Conservation (phyloP, 2,888 invertebrate species). For the Drosophila eohydei region DNA sequence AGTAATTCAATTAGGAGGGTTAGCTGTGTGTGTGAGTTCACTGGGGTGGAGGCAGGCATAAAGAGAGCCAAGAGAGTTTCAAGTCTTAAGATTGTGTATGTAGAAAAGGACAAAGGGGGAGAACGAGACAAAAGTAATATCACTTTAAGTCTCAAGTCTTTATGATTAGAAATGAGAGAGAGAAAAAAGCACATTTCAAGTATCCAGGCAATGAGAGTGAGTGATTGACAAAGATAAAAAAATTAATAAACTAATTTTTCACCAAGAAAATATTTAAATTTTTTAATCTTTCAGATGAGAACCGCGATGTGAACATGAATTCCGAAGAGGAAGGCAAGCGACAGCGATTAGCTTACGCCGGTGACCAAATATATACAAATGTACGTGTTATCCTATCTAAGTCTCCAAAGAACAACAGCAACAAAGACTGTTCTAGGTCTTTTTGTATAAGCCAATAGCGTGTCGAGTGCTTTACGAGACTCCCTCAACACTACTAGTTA, state of each 20-base stretch:
- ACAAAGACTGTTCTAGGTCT: too few relatives aligned
- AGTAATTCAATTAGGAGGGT: conserved; percentile 48
- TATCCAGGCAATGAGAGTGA: background rate
- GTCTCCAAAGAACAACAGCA: too few relatives aligned
- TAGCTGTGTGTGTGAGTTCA: background rate
- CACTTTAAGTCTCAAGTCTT: too few relatives aligned
- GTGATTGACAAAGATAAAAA: background rate
- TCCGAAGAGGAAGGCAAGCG: conserved; percentile 95
- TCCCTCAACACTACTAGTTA: too few relatives aligned
- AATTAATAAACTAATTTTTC: background rate
- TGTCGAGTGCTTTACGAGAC: too few relatives aligned
- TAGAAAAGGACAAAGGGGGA: too few relatives aligned
- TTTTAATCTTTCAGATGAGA: conserved; percentile 89
- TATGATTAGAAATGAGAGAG: too few relatives aligned
- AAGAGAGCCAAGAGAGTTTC: background rate
- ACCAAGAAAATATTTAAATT: background rate
- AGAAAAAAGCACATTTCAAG: background rate
- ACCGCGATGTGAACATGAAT: conserved; percentile 94
- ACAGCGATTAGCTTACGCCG: conserved; percentile 94
- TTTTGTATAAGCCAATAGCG: too few relatives aligned
- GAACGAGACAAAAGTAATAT: too few relatives aligned
- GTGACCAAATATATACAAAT: conserved; percentile 95
- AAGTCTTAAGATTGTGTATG: background rate
- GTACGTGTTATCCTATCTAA: conserved; percentile 86
- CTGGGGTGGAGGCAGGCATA: background rate